Evolutionary conservation across 2,888 invertebrate genomes (phyloP).

Genomic region (Acleris emargana): DNA sequence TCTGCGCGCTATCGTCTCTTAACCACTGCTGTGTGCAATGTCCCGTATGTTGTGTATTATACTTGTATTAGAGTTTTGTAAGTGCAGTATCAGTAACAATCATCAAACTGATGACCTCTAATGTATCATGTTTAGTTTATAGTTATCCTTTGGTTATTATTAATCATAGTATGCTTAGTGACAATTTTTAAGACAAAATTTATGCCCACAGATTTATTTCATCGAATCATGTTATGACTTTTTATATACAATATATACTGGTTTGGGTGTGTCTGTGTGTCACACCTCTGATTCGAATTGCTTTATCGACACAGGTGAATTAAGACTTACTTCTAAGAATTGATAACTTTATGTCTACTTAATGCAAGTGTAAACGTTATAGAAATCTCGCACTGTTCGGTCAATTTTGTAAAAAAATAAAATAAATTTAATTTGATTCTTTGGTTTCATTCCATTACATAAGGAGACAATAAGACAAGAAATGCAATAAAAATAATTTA

Average conservation of each 20-base stretch:
- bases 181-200: constrained; percentile 71
- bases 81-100: constrained; percentile 64
- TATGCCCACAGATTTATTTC: constrained; percentile 64
- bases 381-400: constrained; percentile 85
- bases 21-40: constrained; percentile 75
- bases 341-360: constrained; percentile 83
- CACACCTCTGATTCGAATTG: constrained; percentile 63
- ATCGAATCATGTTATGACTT: constrained; percentile 76
- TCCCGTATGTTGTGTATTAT: constrained; percentile 76
- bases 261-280: constrained; percentile 58
- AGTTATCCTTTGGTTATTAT: constrained; percentile 80
- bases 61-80: constrained; percentile 73
- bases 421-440: constrained; percentile 78
- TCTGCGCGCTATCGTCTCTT: constrained; percentile 63
- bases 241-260: constrained; percentile 67
- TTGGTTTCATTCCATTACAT: constrained; percentile 56
- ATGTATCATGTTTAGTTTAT: constrained; percentile 80
- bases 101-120: constrained; percentile 71
- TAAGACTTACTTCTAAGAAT: constrained; percentile 82
- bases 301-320: constrained; percentile 80
- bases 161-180: constrained; percentile 80
- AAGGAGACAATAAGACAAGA: constrained; percentile 56
- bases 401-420: constrained; percentile 83
- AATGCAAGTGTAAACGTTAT: constrained; percentile 84
- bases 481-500: constrained; percentile 81